A percentile compares a stretch with the other conserved stretches of the same genome.
phyloP scores from a whole-genome alignment of 2,113 vertebrate species.

The Pygoscelis antarcticus region DNA sequence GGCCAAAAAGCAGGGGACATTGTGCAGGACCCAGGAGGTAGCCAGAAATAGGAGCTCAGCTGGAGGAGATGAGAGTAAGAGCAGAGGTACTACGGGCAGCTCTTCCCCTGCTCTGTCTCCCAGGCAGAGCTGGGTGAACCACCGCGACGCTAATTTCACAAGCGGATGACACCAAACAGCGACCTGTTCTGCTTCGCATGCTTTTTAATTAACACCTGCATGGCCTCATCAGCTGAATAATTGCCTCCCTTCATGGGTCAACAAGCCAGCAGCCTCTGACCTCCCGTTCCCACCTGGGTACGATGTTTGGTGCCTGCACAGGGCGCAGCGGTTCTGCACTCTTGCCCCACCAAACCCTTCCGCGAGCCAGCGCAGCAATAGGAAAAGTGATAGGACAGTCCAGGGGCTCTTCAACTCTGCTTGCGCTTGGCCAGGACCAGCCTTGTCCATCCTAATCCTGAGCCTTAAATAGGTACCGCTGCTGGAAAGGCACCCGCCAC shows the following conservation, averaged over 20 bases:
- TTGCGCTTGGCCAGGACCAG: neutral
- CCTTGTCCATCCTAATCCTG: neutral
- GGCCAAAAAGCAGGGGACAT: neutral
- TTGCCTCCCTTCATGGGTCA: slow-evolving; percentile 61
- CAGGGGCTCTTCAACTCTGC: neutral
- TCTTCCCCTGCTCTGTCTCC: neutral
- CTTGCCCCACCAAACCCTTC: neutral
- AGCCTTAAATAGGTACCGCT: neutral
- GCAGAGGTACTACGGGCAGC: neutral
- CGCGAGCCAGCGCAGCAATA: rapidly evolving
- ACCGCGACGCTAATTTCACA: neutral
- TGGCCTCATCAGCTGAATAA: slow-evolving; percentile 50
- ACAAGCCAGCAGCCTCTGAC: slow-evolving; percentile 34
- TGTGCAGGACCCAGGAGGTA: neutral
- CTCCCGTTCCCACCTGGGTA: neutral
- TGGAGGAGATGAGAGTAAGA: neutral
- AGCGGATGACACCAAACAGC: slow-evolving; percentile 53
- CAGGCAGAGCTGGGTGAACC: neutral
- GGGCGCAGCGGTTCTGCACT: rapidly evolving
- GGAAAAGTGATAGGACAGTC: neutral
- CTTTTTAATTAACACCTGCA: slow-evolving; percentile 70
- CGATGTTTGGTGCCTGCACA: neutral
- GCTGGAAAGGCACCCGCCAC: rapidly evolving
- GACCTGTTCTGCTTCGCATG: slow-evolving; percentile 51
- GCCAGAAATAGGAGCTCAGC: neutral